Evolutionary conservation across 2,113 vertebrate species (phyloP).

Genomic region (Psittacula cyanocephala): DNA sequence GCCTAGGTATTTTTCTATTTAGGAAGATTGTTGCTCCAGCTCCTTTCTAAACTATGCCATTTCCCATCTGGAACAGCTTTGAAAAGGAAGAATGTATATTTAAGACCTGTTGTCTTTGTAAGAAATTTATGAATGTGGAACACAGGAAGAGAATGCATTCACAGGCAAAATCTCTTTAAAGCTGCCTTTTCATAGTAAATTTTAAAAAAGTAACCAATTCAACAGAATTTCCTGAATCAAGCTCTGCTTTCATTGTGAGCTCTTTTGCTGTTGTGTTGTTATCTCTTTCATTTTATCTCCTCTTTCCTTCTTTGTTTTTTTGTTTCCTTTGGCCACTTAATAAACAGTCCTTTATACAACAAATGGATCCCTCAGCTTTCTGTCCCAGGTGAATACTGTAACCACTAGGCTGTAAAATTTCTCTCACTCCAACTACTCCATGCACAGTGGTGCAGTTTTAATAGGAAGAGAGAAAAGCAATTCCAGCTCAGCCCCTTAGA

Average conservation of each 20-base stretch:
- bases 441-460: background rate
- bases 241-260: background rate
- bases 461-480: background rate
- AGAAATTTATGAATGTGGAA: background rate
- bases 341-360: background rate
- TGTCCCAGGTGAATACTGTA: background rate
- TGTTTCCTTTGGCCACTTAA: background rate
- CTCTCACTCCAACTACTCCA: background rate
- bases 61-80: conserved; percentile 19
- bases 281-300: background rate
- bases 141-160: background rate
- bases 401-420: background rate
- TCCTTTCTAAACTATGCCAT: background rate
- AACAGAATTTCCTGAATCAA: background rate
- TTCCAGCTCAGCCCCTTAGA: background rate
- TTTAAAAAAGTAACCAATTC: background rate
- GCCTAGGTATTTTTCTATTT: background rate
- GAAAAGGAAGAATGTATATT: background rate
- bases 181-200: background rate
- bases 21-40: background rate
- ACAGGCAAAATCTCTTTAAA: background rate
- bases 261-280: background rate
- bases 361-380: background rate
- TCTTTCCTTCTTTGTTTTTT: background rate
- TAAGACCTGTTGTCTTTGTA: background rate